Conservation (phyloP, 92 coral and sea anemone species). For the Zoanthus gigantus region DNA sequence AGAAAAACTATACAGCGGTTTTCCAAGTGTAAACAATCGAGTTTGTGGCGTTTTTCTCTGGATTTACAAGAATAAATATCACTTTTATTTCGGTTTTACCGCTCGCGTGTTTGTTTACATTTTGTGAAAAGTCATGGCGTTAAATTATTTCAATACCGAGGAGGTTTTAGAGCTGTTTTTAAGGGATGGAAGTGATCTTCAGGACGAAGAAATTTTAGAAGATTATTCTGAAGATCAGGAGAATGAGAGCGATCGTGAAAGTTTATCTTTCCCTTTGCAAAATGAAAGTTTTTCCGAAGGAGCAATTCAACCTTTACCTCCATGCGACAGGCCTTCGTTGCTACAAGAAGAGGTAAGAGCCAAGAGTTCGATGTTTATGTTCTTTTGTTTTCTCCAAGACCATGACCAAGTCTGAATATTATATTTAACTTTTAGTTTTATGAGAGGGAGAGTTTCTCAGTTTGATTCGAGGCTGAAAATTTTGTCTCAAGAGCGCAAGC, state of each 20-base stretch:
- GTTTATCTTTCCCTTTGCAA: not conserved
- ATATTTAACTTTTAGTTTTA: conserved; percentile 14
- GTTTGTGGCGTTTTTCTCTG: too few relatives aligned
- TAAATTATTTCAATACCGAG: conserved; percentile 43
- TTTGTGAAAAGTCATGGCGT: too few relatives aligned
- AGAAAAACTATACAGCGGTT: too few relatives aligned
- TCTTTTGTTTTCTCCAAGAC: conserved; percentile 3
- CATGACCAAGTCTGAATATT: conserved; percentile 48
- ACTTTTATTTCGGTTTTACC: too few relatives aligned
- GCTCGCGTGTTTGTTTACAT: too few relatives aligned
- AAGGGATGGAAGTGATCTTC: conserved; percentile 55
- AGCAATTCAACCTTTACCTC: too few relatives aligned
- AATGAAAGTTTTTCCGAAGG: too few relatives aligned
- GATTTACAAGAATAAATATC: too few relatives aligned
- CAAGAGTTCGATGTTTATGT: conserved; percentile 36
- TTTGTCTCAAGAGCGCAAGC: conserved; percentile 13
- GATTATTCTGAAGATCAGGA: conserved; percentile 20
- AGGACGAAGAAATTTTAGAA: conserved; percentile 45
- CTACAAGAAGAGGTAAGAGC: conserved; percentile 48
- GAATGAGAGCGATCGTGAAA: conserved; percentile 27
- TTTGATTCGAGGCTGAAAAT: conserved; percentile 32
- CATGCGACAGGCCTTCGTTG: conserved; percentile 54
- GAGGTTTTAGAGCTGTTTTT: conserved; percentile 57
- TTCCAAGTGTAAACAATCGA: too few relatives aligned
- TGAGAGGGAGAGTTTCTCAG: conserved; percentile 17